Evolutionary conservation across 2,888 invertebrate genomes (phyloP), one percentile per base, ranked within the genome.

Genomic region (Brenthis hecate): DNA sequence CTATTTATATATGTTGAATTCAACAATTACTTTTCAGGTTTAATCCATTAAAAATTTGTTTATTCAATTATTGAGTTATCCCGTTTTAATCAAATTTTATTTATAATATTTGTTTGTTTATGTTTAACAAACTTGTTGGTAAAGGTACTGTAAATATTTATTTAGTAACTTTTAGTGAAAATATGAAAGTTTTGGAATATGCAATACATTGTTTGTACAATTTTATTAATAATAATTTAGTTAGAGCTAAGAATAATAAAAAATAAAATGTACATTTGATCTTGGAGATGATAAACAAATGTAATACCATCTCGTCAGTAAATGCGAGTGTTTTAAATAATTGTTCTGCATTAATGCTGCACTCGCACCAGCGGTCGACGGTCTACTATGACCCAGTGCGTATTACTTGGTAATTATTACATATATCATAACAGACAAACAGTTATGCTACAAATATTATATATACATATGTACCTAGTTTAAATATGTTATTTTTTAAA

Each of bases 361-460:
- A 36, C 13, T 66, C 43, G 53, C 53, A 57, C 66, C 66, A 67
- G 66, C 66, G 66, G 56, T 67, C 66, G 62, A 50, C 66, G 36
- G 50, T 56, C 66, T 67, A 61, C 66, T 67, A 62, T 67, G 66
- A 67, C 66, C 61, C 66, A 67, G 66, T 67, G 66, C 66, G 66
- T 67, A 67, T 67, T 61, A 67, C 66, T 67, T 67, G 66, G 66
- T 67, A 67, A 67, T 67, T 67, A 67, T 67, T 67, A 55, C 66
- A 67, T 56, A 28, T 50, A 61, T 62, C 66, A 67, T 62, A 50
- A 50, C 61, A 64, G 63, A 64, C 23, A 36, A 64, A 55, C 50
- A 55, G 63, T 55, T 64, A 55, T 51, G 51, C 54, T 55, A 55
- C 14, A 55, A 43, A 23, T 54, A 55, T 55, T 62, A 53, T 43